Evolutionary conservation across 2,113 vertebrate species (phyloP).

Genomic region (Oreochromis tanganicae): DNA sequence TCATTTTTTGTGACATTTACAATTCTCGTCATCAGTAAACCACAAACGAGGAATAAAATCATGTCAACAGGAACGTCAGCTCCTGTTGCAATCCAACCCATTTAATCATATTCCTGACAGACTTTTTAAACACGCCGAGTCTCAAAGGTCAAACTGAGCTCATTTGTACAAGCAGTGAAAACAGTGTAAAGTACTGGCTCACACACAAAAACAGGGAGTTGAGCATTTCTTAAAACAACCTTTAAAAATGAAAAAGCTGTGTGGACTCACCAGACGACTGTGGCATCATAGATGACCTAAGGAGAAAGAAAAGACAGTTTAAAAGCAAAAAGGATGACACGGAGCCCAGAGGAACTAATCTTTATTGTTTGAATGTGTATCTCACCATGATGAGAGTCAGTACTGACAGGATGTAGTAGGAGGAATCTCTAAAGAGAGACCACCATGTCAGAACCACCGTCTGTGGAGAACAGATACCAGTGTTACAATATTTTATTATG

Average conservation of each 20-base stretch:
- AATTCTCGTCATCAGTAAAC: neutral
- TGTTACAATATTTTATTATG: neutral
- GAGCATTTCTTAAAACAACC: neutral
- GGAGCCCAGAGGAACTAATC: neutral
- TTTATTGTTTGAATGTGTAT: neutral
- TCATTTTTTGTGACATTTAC: neutral
- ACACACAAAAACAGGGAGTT: neutral
- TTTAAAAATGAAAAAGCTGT: neutral
- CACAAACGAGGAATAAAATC: neutral
- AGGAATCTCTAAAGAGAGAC: conserved; percentile 74
- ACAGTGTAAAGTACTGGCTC: neutral
- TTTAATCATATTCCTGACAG: neutral
- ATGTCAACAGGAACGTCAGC: neutral
- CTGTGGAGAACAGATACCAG: conserved; percentile 16
- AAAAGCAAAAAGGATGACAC: neutral
- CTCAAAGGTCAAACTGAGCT: neutral
- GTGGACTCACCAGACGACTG: conserved; percentile 72
- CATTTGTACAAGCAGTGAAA: neutral
- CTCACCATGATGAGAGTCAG: conserved; percentile 76
- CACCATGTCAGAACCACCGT: conserved; percentile 74
- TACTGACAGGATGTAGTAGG: conserved; percentile 74
- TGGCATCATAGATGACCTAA: conserved; percentile 75
- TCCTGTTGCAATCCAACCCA: neutral
- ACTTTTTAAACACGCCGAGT: neutral
- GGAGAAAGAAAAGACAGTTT: neutral